Evolutionary conservation across 2,888 invertebrate genomes (phyloP).

Genomic region (Catocala sponsa): DNA sequence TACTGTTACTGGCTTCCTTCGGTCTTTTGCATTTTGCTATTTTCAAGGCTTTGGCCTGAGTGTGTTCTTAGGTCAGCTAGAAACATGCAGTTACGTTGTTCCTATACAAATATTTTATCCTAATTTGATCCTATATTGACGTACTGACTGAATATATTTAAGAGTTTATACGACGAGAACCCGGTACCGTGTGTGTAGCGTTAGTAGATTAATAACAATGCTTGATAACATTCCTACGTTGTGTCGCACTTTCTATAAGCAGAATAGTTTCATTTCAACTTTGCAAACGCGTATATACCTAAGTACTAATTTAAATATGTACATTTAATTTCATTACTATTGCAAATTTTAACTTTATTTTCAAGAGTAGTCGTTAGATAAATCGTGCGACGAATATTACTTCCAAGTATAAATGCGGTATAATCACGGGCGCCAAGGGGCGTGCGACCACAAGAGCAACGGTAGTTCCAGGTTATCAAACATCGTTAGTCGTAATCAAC

Average conservation of each 20-base stretch:
- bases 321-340: neutral
- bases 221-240: constrained; percentile 58
- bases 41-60: constrained; percentile 18
- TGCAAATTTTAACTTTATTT: neutral
- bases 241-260: neutral
- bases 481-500: constrained; percentile 68
- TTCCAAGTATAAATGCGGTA: neutral
- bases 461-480: constrained; percentile 59
- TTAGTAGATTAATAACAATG: constrained; percentile 68
- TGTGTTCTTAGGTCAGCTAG: constrained; percentile 28
- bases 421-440: too few relatives aligned
- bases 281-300: neutral
- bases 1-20: constrained; percentile 16
- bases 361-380: neutral
- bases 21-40: neutral
- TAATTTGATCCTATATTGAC: constrained; percentile 52
- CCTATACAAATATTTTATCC: constrained; percentile 40
- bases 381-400: neutral
- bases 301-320: too few relatives aligned
- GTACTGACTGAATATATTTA: constrained; percentile 63
- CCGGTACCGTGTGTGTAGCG: constrained; percentile 76
- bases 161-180: constrained; percentile 64
- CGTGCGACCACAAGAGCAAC: neutral
- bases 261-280: neutral
- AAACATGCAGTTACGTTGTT: constrained; percentile 74